Base-by-base conservation (phyloP, 1,140 invertebrate genomes). In the Solenopsis fugax region DNA sequence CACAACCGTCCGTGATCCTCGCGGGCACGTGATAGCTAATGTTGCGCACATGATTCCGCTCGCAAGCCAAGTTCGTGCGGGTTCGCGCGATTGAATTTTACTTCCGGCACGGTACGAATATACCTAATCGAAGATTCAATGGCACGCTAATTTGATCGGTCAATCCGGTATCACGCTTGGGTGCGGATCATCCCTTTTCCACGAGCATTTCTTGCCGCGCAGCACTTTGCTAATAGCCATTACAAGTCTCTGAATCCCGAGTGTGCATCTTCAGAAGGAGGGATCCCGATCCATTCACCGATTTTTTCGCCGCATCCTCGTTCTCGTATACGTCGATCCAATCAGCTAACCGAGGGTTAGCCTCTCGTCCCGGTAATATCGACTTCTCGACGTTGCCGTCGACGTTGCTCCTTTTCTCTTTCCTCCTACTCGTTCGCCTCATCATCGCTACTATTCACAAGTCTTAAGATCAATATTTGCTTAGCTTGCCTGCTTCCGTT, bases 81-180 rank as follows among this genome's bases (percentile, higher is more conserved):
- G 16, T 52, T 65, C 24, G 62, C 77, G 69, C 69, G 41, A 75
- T 84, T 84, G 80, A 73, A 82, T 48, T 60, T 73, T 48, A 60
- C 54, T 84, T 84, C 80, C 80, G 80, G 80, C 80, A 73, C 18
- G 24, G 21, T 16, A 60, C 52, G 24, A 62, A 60, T 73, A 73
- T 34, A 37, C 50, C 34, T 58, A 65, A 85, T 85, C 72, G 60
- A 65, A 29, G 48, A 50, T 85, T 85, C 82, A 78, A 85, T 54
- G 73, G 60, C 52, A 69, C 82, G 88, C 88, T 80, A 88, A 89
- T 81, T 86, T 80, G 67, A 81, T 76, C 87, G 41, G 73, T 86
- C 87, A 86, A 76, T 88, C 87, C 73, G 69, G 18, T 29, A 62
- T 75, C 56, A 85, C 18, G 87, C 62, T 82, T 76, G 85, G 71